Conservation (phyloP, 2,888 invertebrate genomes). For the Diarsia mendica region DNA sequence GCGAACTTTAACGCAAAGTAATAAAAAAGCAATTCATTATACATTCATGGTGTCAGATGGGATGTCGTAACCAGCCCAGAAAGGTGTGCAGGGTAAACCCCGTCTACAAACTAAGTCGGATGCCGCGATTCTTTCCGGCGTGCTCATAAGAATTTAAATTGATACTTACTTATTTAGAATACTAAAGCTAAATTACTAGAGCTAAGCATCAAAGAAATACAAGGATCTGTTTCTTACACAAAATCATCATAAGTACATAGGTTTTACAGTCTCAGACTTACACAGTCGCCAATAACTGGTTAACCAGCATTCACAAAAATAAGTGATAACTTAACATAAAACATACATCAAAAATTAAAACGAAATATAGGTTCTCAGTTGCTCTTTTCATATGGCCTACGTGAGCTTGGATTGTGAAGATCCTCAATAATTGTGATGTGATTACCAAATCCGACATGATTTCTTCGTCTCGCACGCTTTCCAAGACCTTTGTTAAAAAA, state of each 20-base stretch:
- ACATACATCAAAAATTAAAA: no score
- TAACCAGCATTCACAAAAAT: no score
- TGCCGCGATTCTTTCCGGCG: background rate
- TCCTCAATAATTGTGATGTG: slow-evolving; percentile 17
- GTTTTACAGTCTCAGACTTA: no score
- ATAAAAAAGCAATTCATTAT: background rate
- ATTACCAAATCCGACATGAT: slow-evolving; percentile 36
- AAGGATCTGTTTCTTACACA: no score
- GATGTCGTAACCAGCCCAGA: no score
- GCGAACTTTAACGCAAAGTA: slow-evolving; percentile 5
- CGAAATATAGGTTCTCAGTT: background rate
- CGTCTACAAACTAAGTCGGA: slow-evolving; percentile 17
- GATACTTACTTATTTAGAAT: background rate
- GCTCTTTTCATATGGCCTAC: background rate
- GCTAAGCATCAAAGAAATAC: background rate
- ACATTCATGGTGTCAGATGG: no score
- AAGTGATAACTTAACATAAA: no score
- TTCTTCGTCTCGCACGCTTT: slow-evolving; percentile 46
- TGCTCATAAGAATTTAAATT: slow-evolving; percentile 22
- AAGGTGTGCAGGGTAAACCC: slow-evolving; percentile 16
- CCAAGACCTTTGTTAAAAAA: slow-evolving; percentile 55
- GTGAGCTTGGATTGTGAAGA: slow-evolving; percentile 1
- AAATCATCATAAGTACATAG: no score
- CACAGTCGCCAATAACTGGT: no score
- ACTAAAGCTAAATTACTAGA: slow-evolving; percentile 9